Base-by-base conservation (phyloP, 2,888 invertebrate species). In the Plagiodera versicolora region DNA sequence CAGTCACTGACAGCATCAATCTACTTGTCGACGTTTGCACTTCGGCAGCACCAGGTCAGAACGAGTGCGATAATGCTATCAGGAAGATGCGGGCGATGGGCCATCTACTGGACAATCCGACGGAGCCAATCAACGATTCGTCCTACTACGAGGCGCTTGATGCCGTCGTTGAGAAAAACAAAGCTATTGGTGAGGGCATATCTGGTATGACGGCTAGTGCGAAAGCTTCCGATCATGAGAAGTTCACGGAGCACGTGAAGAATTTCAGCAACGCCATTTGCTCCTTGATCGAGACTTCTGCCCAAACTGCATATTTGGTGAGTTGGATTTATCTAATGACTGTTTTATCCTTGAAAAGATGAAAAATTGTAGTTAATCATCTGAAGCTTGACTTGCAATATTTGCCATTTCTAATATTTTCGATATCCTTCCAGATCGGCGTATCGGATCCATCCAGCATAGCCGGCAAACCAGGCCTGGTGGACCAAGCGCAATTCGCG, bases 111-210 rank as follows among this genome's bases (percentile, higher is more conserved):
- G 90, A 91, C 69, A 89, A 91, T 75, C 94, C 96, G 16, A 87
- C 87, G 51, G 94, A 97, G 78, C 95, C 97, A 0, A 86, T 97
- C 70, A 91, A 87, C 71, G 94, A 94, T 68, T 87, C 88, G 58
- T 90, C 92, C 0, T 98, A 98, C 83, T 97, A 92, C 80, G 96
- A 96, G 72, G 95, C 95, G 67, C 87, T 98, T 24, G 97, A 98
- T 76, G 85, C 87, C 16, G 94, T 96, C 2, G 94, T 95, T 67
- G 91, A 91, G 45, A 92, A 92, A 77, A 94, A 95, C 72, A 91
- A 94, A 78, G 86, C 87, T 19, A 1, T 78, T 84, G 89, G 93
- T 45, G 92, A 92, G 70, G 94, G 94, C 60, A 96, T 98, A 90
- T 95, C 94, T 0, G 94, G 96, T 32, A 96, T 98, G 83, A 95